Conservation (phyloP, 92 coral and sea anemone genomes). For the Isaurus tuberculatus region DNA sequence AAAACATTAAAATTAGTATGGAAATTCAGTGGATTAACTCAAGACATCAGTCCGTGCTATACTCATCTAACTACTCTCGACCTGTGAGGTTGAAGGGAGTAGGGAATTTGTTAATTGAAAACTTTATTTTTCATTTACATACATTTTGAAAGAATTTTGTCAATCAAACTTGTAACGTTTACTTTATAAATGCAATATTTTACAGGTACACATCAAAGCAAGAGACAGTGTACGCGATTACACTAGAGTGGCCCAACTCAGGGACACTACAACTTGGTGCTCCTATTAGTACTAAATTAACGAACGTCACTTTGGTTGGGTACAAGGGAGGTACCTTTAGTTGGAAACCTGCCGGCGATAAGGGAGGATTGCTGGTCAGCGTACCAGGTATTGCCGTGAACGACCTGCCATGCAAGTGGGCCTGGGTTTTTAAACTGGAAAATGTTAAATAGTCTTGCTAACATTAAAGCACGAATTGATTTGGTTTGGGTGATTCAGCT, state of each 20-base stretch:
- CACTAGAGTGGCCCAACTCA: constrained; percentile 58
- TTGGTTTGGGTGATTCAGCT: too few relatives aligned
- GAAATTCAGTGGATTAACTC: too few relatives aligned
- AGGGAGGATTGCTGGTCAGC: constrained; percentile 39
- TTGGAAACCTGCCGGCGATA: constrained; percentile 48
- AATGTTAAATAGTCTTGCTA: constrained; percentile 42
- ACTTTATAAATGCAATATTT: not conserved
- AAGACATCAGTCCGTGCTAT: too few relatives aligned
- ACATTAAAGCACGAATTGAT: too few relatives aligned
- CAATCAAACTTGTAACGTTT: too few relatives aligned
- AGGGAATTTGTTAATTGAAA: too few relatives aligned
- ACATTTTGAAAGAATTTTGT: too few relatives aligned
- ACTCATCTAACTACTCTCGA: too few relatives aligned
- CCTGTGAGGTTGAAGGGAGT: too few relatives aligned
- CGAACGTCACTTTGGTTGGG: constrained; percentile 51
- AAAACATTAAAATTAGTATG: too few relatives aligned
- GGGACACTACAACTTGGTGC: constrained; percentile 56
- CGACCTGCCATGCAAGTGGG: constrained; percentile 59
- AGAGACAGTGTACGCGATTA: constrained; percentile 58
- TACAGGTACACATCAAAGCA: constrained; percentile 66
- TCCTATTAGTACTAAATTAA: constrained; percentile 27
- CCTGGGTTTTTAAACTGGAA: constrained; percentile 63
- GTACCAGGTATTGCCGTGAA: constrained; percentile 41
- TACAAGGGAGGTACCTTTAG: constrained; percentile 34
- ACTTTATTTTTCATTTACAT: too few relatives aligned